Base-by-base conservation (phyloP, 2,797 vertebrate species). In the Sphaeramia orbicularis region DNA sequence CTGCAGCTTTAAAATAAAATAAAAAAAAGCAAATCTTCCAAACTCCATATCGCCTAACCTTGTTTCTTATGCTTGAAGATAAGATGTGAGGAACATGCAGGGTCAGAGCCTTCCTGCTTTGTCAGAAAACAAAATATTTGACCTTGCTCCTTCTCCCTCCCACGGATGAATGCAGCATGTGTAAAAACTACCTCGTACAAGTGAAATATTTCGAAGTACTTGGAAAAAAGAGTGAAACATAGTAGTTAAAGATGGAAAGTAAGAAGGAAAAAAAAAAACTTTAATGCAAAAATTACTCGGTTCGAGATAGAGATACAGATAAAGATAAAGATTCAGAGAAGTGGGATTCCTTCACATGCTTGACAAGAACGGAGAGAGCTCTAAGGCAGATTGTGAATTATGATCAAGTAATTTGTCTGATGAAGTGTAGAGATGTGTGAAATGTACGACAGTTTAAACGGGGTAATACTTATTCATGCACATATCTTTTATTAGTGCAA, bases 91-190 rank as follows among this genome's bases (percentile, higher is more conserved):
- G 30, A 66, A 52, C 52, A 58, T 40, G 36, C 58, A 70, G 30
- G 50, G 70, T 74, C 52, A 60, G 59, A 62, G 57, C 37, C 30
- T 66, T 83, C 51, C 59, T 64, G 32, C 19, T 55, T 53, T 78
- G 37, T 64, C 0, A 49, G 80, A 59, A n/a, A 56, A 42, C 27
- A 1, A 35, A 49, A 42, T 51, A 42, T 74, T 59, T 80, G 43
- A 69, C 74, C 68, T 51, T 44, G 53, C 45, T 52, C 37, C 4
- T 19, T 49, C 48, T 78, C 58, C 45, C 60, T 69, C 58, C 55
- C 58, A 52, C 38, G 45, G n/a, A 71, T 21, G 64, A 60, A 62
- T 68, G 47, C 50, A 30, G 12, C 51, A 71, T 7, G 16, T 37
- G 36, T 40, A 63, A 61, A 69, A 65, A 60, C 4, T 2, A 16